Evolutionary conservation across 1,140 invertebrate species (phyloP).

Genomic region (Pogonognathellus flavescens): DNA sequence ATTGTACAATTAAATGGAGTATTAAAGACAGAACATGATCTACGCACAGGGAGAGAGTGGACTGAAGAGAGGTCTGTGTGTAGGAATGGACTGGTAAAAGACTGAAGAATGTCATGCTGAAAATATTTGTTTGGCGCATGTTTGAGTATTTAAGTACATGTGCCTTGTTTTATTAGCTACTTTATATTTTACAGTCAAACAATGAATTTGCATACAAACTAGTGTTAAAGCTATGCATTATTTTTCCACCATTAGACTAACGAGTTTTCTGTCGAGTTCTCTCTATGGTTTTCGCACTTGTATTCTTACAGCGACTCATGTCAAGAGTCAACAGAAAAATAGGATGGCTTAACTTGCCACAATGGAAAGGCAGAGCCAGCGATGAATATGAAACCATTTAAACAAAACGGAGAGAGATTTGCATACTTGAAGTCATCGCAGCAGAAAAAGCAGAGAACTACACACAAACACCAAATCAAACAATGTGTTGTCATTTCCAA

Average conservation of each 20-base stretch:
- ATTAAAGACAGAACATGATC: not conserved
- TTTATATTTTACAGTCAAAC: conserved; percentile 15
- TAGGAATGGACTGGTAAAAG: not conserved
- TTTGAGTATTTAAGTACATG: conserved; percentile 4
- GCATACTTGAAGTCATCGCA: too few relatives aligned
- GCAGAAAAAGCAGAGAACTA: too few relatives aligned
- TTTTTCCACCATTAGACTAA: conserved; percentile 41
- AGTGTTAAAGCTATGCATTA: conserved; percentile 40
- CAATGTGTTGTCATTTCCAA: too few relatives aligned
- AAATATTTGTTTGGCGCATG: not conserved
- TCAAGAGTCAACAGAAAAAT: conserved; percentile 8
- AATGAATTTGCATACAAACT: conserved; percentile 42
- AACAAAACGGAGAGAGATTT: too few relatives aligned
- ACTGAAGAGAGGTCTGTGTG: too few relatives aligned
- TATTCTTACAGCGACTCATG: conserved; percentile 11
- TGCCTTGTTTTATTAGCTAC: conserved; percentile 22
- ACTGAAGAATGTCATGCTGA: conserved; percentile 14
- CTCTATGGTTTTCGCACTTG: conserved; percentile 33
- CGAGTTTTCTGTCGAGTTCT: conserved; percentile 19
- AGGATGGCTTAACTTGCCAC: too few relatives aligned
- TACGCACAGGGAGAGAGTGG: too few relatives aligned
- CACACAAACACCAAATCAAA: too few relatives aligned
- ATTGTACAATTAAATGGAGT: too few relatives aligned
- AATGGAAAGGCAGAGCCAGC: too few relatives aligned
- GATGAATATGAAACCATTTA: too few relatives aligned